Evolutionary conservation across 2,888 invertebrate species (phyloP), one percentile per base, ranked within the genome.

Genomic region (Diaperis boleti): DNA sequence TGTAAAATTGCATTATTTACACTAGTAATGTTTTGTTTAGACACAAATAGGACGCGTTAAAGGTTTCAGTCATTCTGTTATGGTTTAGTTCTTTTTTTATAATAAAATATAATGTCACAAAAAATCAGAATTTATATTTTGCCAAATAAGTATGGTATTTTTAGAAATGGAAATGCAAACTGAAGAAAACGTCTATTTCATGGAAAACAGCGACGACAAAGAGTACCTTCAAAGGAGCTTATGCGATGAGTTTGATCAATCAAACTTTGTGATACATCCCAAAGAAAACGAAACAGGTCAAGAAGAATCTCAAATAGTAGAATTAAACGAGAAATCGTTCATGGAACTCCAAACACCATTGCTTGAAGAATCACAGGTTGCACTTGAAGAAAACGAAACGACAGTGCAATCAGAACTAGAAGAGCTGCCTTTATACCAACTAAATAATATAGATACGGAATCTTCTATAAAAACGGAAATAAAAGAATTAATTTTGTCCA

Each of bases 381-480:
- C 20, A 20, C 20, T 1, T 26, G 3, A 26, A 26, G 26, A 2
- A 5, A 26, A 26, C 6, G 26, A 11, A 42, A 42, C 35, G 7
- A 47, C 11, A 29, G 37, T 20, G 20, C 18, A 50, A 47, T 2
- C 14, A 8, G 15, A 47, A 31, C 15, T 15, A 6, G 11, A 4
- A 8, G 33, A 33, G 14, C 33, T 35, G 22, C 37, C 50, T 2
- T 33, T 50, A 6, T 50, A 50, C 13, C 11, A 17, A 5, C 8
- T 50, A 35, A 29, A 50, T 6, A 50, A 52, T 14, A 26, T 52
- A 37, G 26, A 52, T 15, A 52, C 52, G 0, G 39, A 52, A 18
- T 14, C 22, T 8, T 39, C 14, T n/a, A 39, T 57, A 7, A 57
- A 57, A 45, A 37, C 35, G 8, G 45, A 57, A 37, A 57, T 47